Conservation (phyloP, 1,140 invertebrate genomes). For the Camponotus vicinus region DNA sequence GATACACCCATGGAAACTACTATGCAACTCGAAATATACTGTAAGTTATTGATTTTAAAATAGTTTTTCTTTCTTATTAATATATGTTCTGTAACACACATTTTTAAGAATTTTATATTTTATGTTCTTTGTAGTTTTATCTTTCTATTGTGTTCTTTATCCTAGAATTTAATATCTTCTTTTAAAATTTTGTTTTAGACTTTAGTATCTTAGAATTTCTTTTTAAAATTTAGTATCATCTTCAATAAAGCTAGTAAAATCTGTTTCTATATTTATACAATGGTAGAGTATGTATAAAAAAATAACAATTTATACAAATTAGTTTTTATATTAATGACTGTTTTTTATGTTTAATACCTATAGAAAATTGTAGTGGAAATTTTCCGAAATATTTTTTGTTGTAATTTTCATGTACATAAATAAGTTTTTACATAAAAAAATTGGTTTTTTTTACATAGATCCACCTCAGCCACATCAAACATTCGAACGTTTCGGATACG, state of each 20-base stretch:
- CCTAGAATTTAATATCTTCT: not conserved
- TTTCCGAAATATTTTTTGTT: not conserved
- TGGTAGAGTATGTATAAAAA: not conserved
- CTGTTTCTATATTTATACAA: not conserved
- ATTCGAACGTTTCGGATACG: constrained; percentile 90
- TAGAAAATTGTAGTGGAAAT: not conserved
- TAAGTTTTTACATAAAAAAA: not conserved
- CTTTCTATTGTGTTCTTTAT: not conserved
- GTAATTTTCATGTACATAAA: not conserved
- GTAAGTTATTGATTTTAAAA: constrained; percentile 85
- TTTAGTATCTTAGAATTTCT: not conserved
- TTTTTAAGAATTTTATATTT: not conserved
- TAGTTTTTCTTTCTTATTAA: not conserved
- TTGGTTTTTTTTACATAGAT: constrained; percentile 83
- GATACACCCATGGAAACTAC: constrained; percentile 83
- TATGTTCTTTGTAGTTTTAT: constrained; percentile 13
- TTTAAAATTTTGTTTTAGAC: not conserved
- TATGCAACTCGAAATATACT: constrained; percentile 87
- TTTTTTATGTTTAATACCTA: not conserved
- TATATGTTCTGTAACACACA: too few species aligned
- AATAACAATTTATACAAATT: not conserved
- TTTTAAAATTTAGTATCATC: not conserved
- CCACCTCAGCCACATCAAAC: constrained; percentile 86
- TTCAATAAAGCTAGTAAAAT: not conserved
- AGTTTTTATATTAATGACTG: constrained; percentile 1